Base-by-base conservation (phyloP, 2,113 vertebrate species). In the Rhombomys opimus region DNA sequence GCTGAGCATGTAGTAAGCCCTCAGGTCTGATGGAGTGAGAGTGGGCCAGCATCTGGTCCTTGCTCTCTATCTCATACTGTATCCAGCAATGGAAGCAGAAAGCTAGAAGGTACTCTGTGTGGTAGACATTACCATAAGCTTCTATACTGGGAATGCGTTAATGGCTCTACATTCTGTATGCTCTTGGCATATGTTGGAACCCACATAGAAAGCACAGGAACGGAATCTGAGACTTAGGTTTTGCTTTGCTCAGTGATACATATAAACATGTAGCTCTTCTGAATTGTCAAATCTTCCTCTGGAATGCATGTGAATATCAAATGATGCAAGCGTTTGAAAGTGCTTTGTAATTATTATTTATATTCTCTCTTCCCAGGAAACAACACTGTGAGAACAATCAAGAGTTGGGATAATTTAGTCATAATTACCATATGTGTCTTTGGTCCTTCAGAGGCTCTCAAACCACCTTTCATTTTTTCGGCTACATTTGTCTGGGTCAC, bases 331-430 rank as follows among this genome's bases (percentile, higher is more conserved):
- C 63, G 32, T 85, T 95, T 91, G 70, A 57, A 88, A 95, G 57
- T 35, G n/a, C 80, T 87, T 93, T 72, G 38, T 72, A 93, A 94
- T 94, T 93, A 93, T 35, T 82, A 50, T 93, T 93, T 73, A 67
- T 18, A 90, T 41, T n/a, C n/a, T 61, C 81, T 72, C 54, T 96
- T 84, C 76, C n/a, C 63, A 77, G 68, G 88, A 94, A 89, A 70
- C 35, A 72, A n/a, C 75, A 76, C 15, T 32, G 54, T 78, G 91
- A 92, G 89, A 72, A 91, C 67, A 86, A 77, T 81, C 82, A 91
- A 76, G 65, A 46, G 41, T 25, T 84, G 82, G 52, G 88, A 96
- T 90, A 80, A 93, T 89, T 96, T 87, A 30, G 2, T 35, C 50
- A 70, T 87, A 73, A 90, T 93, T 46, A 72, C 86, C 84, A n/a